Conservation (phyloP, 2,797 vertebrate species). For the Poecilia wingei region DNA sequence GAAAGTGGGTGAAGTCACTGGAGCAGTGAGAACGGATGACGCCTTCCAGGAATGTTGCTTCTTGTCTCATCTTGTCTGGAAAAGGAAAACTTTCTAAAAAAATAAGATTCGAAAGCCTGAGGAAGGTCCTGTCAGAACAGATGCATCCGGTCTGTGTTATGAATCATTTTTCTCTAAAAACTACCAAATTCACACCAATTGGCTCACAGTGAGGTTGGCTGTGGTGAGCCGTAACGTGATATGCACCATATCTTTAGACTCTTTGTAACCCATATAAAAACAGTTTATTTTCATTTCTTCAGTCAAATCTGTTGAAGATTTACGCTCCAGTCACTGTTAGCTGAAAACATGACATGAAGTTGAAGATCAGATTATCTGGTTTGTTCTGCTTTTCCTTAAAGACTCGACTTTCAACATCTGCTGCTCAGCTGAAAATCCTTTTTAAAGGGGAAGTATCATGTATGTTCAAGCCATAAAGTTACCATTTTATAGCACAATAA, state of each 20-base stretch:
- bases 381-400: not conserved
- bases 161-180: not conserved
- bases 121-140: not conserved
- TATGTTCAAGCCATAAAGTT: not conserved
- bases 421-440: not conserved
- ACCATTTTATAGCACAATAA: too few species aligned
- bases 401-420: not conserved
- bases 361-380: not conserved
- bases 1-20: not conserved
- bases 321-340: not conserved
- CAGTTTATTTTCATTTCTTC: not conserved
- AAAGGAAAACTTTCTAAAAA: not conserved
- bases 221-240: not conserved
- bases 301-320: not conserved
- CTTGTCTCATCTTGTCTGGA: conserved; percentile 46
- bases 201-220: not conserved
- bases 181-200: too few species aligned
- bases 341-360: not conserved
- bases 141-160: not conserved
- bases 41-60: conserved; percentile 40
- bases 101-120: not conserved
- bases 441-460: not conserved
- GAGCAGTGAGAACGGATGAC: not conserved
- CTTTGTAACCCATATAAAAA: not conserved
- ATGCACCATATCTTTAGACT: not conserved